A percentile compares a stretch with the other conserved stretches of the same genome.
phyloP scores from a whole-genome alignment of 2,888 invertebrate genomes.

The Dicranocentrus wangi region DNA sequence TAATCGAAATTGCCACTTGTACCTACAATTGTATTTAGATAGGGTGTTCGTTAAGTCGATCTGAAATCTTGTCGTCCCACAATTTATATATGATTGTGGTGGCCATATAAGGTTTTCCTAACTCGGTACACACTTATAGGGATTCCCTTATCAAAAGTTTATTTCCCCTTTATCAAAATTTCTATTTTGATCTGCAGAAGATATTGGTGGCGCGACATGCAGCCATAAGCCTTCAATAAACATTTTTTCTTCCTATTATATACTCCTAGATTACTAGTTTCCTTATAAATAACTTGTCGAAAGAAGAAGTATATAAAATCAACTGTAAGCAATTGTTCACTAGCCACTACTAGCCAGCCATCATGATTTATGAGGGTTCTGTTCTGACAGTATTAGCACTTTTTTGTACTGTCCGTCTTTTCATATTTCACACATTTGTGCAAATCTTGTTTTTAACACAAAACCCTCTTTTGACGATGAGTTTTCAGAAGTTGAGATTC shows the following conservation, averaged over 20 bases:
- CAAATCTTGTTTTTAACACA: slow-evolving; percentile 8
- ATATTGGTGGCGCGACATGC: neutral
- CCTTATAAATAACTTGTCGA: neutral
- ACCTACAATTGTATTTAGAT: too few species aligned
- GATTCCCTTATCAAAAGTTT: neutral
- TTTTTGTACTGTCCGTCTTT: slow-evolving; percentile 14
- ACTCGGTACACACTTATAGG: neutral
- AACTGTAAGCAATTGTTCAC: too few species aligned
- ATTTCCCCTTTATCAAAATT: neutral
- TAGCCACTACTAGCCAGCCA: too few species aligned
- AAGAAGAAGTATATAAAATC: neutral
- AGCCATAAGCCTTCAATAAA: neutral
- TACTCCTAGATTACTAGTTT: neutral
- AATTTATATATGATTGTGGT: neutral
- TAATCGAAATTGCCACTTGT: neutral
- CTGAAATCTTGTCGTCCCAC: neutral
- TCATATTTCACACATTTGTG: slow-evolving; percentile 37
- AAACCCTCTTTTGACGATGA: neutral
- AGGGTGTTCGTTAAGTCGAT: too few species aligned
- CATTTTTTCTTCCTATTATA: neutral
- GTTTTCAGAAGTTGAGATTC: neutral
- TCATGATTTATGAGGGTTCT: slow-evolving; percentile 17
- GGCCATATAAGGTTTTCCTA: neutral
- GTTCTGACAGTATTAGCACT: slow-evolving; percentile 23
- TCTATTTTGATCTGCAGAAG: neutral